Conservation (phyloP, 30 jellyfish, hydroid and myxozoan species). For the Catostylus mosaicus region DNA sequence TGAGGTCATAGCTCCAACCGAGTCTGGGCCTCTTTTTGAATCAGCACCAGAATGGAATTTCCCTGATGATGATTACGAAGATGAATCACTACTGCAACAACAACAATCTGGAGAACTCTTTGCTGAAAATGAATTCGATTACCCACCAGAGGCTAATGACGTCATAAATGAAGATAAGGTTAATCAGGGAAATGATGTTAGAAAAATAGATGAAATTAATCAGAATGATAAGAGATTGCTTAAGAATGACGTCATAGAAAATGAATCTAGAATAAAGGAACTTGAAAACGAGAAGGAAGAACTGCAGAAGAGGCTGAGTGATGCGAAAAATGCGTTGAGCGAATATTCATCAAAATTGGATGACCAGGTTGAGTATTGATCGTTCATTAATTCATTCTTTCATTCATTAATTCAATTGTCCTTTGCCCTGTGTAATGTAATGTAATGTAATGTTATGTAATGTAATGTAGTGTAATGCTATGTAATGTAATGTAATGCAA, state of each 20-base stretch:
- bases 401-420: neutral
- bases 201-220: neutral
- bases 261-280: slow-evolving; percentile 45
- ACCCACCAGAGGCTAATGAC: neutral
- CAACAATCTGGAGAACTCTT: neutral
- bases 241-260: slow-evolving; percentile 10
- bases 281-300: slow-evolving; percentile 82
- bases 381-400: neutral
- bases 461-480: neutral
- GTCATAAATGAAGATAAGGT: neutral
- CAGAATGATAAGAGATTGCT: neutral
- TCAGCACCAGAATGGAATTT: slow-evolving; percentile 70
- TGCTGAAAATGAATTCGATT: slow-evolving; percentile 34
- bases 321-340: slow-evolving; percentile 80
- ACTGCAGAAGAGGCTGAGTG: slow-evolving; percentile 74
- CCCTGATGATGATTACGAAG: slow-evolving; percentile 68
- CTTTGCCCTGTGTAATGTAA: neutral
- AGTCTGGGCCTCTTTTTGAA: slow-evolving; percentile 44
- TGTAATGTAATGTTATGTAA: neutral
- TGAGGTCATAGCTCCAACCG: slow-evolving; percentile 33
- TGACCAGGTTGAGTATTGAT: slow-evolving; percentile 69
- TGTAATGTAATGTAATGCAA: neutral
- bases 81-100: slow-evolving; percentile 1
- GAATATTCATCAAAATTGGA: slow-evolving; percentile 78
- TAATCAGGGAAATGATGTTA: neutral